Conservation (phyloP, 2,888 invertebrate genomes). For the Aporophyla lueneburgensis region DNA sequence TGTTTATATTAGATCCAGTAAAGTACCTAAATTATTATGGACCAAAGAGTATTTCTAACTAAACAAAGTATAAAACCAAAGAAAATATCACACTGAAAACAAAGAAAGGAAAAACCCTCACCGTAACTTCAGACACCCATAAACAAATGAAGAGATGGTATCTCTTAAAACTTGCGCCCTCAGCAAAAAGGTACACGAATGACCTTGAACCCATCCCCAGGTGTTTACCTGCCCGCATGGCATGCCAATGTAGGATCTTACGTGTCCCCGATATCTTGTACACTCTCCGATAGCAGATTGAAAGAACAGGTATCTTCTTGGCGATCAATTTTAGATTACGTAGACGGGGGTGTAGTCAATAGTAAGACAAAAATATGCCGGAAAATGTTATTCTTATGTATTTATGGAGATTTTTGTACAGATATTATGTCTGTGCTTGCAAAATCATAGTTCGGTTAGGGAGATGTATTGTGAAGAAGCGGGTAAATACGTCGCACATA, state of each 20-base stretch:
- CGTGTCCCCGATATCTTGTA: slow-evolving; percentile 59
- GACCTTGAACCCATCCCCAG: slow-evolving; percentile 73
- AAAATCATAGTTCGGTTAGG: neutral
- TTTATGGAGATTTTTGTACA: neutral
- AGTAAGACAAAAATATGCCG: neutral
- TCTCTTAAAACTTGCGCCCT: slow-evolving; percentile 58
- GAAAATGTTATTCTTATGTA: neutral
- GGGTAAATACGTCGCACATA: no score
- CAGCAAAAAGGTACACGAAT: slow-evolving; percentile 61
- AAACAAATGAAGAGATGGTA: slow-evolving; percentile 13
- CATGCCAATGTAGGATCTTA: slow-evolving; percentile 70
- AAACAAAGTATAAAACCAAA: neutral
- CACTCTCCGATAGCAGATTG: slow-evolving; percentile 41
- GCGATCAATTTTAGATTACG: slow-evolving; percentile 54
- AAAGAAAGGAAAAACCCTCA: neutral
- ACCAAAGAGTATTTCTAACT: neutral
- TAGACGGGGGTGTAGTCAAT: neutral
- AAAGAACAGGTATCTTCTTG: slow-evolving; percentile 34
- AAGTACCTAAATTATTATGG: neutral
- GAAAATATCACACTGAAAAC: neutral
- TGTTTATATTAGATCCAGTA: neutral
- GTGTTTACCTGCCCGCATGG: slow-evolving; percentile 73
- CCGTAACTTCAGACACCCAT: slow-evolving; percentile 1
- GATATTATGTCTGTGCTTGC: neutral
- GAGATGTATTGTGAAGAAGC: no score